phyloP scores from a whole-genome alignment of 2,797 vertebrate species.

The Sebastes itinus region DNA sequence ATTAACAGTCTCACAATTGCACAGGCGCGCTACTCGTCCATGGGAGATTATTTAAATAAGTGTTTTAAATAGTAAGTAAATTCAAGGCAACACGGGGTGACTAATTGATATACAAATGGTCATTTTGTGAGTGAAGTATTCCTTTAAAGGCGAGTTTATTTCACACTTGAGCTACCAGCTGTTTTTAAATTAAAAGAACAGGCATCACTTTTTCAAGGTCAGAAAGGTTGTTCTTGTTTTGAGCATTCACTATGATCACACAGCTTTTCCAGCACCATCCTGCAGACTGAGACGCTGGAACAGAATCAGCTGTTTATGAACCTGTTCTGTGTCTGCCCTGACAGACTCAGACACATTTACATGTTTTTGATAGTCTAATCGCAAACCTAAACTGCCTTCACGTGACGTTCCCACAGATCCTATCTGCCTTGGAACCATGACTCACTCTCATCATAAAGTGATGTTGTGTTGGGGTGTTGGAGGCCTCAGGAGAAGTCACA shows the following conservation, averaged over 20 bases:
- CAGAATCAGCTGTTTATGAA: neutral
- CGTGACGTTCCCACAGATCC: conserved; percentile 4
- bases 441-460: neutral
- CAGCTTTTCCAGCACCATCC: neutral
- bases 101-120: neutral
- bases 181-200: no score
- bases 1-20: no score
- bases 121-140: neutral
- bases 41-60: no score
- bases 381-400: neutral
- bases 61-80: neutral
- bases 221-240: neutral
- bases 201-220: neutral
- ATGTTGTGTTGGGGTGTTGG: neutral
- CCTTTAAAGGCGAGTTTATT: neutral
- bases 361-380: neutral
- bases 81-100: neutral
- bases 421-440: no score
- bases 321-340: neutral
- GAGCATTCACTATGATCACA: neutral
- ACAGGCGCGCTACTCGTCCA: no score
- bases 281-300: neutral
- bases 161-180: neutral
- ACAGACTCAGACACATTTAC: conserved; percentile 5
- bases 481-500: neutral